Percentiles rank a stretch among this genome's conserved stretches.
Evolutionary conservation across 2,888 invertebrate genomes (phyloP).

Genomic region (Drosophila testacea): DNA sequence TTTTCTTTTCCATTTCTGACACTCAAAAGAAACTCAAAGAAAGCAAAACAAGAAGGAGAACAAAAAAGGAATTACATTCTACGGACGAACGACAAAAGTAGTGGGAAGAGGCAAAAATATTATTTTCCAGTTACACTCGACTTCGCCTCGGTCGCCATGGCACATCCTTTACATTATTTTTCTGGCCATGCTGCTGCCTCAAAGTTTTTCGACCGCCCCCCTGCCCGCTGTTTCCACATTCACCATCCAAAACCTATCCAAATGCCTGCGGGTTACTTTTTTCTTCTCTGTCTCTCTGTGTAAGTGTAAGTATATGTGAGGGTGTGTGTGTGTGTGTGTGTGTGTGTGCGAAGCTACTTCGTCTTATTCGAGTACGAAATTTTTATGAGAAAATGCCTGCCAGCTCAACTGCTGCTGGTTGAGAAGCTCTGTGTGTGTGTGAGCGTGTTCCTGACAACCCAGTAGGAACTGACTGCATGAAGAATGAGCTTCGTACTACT

Average conservation of each 20-base stretch:
- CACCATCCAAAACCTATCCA: slow-evolving; percentile 35
- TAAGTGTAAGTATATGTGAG: slow-evolving; percentile 18
- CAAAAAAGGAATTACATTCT: slow-evolving; percentile 59
- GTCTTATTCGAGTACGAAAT: slow-evolving; percentile 79
- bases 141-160: slow-evolving; percentile 71
- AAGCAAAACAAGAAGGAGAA: slow-evolving; percentile 41
- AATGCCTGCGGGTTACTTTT: slow-evolving; percentile 78
- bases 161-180: slow-evolving; percentile 80
- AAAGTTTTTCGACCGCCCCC: slow-evolving; percentile 67
- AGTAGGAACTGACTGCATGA: slow-evolving; percentile 44
- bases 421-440: slow-evolving; percentile 31
- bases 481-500: neutral
- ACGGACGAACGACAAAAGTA: slow-evolving; percentile 34
- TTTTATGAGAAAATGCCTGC: slow-evolving; percentile 81
- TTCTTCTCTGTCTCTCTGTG: slow-evolving; percentile 45
- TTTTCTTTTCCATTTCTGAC: slow-evolving; percentile 85
- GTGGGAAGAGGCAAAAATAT: slow-evolving; percentile 74
- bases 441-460: slow-evolving; percentile 33
- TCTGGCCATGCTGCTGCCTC: slow-evolving; percentile 69
- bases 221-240: slow-evolving; percentile 1
- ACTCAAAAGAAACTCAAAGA: slow-evolving; percentile 81
- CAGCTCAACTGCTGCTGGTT: slow-evolving; percentile 49
- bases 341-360: slow-evolving; percentile 71
- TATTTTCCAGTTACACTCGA: slow-evolving; percentile 84
- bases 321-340: slow-evolving; percentile 33